phyloP scores from a whole-genome alignment of 2,797 vertebrate genomes.

The Neopelma chrysocephalum region DNA sequence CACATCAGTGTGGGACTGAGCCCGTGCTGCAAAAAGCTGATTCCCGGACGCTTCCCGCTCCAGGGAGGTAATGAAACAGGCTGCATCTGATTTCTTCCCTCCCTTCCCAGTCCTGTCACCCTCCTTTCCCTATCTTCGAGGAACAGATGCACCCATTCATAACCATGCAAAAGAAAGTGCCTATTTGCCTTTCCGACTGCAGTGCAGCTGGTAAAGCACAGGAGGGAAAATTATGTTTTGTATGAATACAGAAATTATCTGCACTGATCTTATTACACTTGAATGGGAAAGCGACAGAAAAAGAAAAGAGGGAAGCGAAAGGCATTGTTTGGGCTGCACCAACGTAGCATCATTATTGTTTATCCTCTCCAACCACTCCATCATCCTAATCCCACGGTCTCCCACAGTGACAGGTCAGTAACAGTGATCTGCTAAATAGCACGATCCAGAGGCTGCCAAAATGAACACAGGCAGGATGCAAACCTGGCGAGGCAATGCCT shows the following conservation, averaged over 20 bases:
- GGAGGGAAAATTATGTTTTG: conserved; percentile 37
- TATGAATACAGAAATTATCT: conserved; percentile 35
- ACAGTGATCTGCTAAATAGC: not conserved
- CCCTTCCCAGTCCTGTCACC: not conserved
- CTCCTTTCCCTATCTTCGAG: not conserved
- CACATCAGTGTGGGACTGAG: not conserved
- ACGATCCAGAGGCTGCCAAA: not conserved
- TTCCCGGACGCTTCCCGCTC: accelerated
- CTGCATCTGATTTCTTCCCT: not conserved
- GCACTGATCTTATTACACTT: conserved; percentile 35
- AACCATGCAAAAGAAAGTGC: not conserved
- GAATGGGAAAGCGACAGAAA: not conserved
- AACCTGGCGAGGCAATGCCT: not conserved
- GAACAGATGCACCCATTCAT: conserved; percentile 39
- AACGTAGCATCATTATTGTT: not conserved
- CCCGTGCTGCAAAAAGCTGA: not conserved
- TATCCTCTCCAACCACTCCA: conserved; percentile 30
- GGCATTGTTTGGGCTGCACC: conserved; percentile 3
- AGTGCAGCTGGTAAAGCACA: conserved; percentile 44
- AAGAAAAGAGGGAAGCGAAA: conserved; percentile 13
- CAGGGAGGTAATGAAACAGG: not conserved
- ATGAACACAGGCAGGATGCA: not conserved
- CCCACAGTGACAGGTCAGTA: conserved; percentile 3
- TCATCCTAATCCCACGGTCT: not conserved
- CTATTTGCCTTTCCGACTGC: not conserved